Conservation (phyloP, 2,797 vertebrate genomes). For the Taeniopygia guttata region DNA sequence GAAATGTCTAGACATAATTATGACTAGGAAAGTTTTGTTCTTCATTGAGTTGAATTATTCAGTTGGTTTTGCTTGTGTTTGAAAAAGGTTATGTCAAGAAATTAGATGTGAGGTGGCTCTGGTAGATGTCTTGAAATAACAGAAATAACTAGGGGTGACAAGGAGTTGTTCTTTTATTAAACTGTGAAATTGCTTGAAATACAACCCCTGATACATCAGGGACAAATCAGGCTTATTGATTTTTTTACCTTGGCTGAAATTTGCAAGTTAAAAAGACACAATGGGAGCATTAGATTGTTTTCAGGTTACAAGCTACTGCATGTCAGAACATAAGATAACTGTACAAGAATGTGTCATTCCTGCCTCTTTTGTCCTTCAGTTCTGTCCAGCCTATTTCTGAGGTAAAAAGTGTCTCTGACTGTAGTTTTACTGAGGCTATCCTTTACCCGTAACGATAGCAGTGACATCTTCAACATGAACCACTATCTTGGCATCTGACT, state of each 20-base stretch:
- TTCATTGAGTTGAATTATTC: not conserved
- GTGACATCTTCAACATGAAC: not conserved
- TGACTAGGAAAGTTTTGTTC: not conserved
- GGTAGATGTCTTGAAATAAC: not conserved
- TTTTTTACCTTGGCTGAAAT: not conserved
- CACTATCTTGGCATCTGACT: too few relatives aligned
- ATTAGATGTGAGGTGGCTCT: not conserved
- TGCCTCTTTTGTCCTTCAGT: not conserved
- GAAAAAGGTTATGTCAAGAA: not conserved
- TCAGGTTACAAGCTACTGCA: not conserved
- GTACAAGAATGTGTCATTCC: not conserved
- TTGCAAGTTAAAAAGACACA: not conserved
- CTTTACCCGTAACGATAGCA: not conserved
- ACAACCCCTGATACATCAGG: not conserved
- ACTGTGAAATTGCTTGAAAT: not conserved
- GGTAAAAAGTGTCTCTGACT: not conserved
- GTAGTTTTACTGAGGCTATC: not conserved
- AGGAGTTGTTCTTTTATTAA: not conserved
- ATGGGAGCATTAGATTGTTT: not conserved
- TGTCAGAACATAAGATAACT: not conserved
- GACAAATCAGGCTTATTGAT: not conserved
- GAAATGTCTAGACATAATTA: not conserved
- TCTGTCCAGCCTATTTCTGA: not conserved
- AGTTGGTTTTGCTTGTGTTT: not conserved
- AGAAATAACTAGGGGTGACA: not conserved